Evolutionary conservation across 2,797 vertebrate species (phyloP), one percentile per base, ranked within the genome.

Genomic region (Passerculus sandwichensis): DNA sequence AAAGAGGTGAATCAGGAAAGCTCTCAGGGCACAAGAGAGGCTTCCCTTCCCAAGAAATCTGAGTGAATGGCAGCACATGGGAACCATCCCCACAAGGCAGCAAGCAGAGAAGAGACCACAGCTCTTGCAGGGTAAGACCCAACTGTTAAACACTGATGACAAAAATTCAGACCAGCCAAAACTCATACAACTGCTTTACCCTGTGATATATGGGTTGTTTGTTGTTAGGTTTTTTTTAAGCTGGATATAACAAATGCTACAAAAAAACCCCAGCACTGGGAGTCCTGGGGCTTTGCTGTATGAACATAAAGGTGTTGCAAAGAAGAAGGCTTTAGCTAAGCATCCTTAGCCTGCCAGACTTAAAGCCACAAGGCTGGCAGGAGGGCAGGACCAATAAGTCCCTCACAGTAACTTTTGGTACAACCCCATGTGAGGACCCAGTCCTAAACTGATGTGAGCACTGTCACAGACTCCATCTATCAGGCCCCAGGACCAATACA

Each of bases 391-490:
- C 25, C 7, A 76, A 32, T 0, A 5, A 74, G 69, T 53, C n/a
- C 56, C 15, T 5, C 16, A 29, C 15, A n/a, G 48, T 15, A 4
- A 21, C 8, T 6, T 67, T 89, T 88, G 76, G 26, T 62, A 60
- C 25, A 73, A 56, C 6, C 18, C 23, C 44, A 25, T 53, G 16
- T 30, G 17, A 85, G 70, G 51, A 78, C 45, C 23, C 17, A 48
- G 3, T 18, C 57, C 7, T 1, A 69, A 85, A 47, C 4, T 0
- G 5, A 38, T 17, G 3, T 8, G 50, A 75, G 25, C 2, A 2
- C 42, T 40, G 40, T 48, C 82, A 75, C 30, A 77, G 42, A 47
- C 61, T n/a, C 59, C 0, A 0, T 13, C 62, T 50, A 56, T 53
- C 44, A 57, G 71, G 70, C 10, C 50, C 10, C 71, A 30, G 34